These are phyloP conservation scores for Centropyge bicolor DNA, from an alignment of 2,797 vertebrate species.

Conservation along the genomic window DNA sequence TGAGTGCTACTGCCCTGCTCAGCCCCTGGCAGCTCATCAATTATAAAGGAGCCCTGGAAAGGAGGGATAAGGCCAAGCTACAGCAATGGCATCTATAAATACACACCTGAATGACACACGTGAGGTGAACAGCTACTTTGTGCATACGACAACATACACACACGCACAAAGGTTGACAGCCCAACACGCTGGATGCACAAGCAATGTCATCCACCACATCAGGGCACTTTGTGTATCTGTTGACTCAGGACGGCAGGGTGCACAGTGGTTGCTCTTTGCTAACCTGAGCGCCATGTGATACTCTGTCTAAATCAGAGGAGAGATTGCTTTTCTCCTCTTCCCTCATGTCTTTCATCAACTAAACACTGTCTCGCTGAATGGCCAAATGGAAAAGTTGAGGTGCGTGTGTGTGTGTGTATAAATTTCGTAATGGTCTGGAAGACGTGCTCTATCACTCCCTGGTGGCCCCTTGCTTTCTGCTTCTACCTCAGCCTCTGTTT, in stretches of 20 bases:
- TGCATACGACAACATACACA: conserved; percentile 34
- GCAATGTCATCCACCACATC: conserved; percentile 61
- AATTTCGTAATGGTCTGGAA: conserved; percentile 30
- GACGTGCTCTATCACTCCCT: conserved; percentile 43
- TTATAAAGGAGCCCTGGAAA: conserved; percentile 77
- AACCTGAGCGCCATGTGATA: conserved; percentile 51
- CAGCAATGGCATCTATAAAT: conserved; percentile 81
- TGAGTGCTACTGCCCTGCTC: conserved; percentile 55
- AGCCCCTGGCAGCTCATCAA: conserved; percentile 80
- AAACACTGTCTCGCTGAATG: conserved; percentile 36
- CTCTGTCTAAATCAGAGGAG: conserved; percentile 55
- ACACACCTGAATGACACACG: conserved; percentile 74
- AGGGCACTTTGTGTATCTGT: conserved; percentile 58
- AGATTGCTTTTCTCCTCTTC: conserved; percentile 42
- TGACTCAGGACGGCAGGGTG: conserved; percentile 41
- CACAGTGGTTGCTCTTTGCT: conserved; percentile 36
- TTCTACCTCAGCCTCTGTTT: conserved; percentile 23
- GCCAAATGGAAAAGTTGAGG: conserved; percentile 52
- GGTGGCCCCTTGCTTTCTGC: conserved; percentile 12
- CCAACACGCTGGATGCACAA: conserved; percentile 17
- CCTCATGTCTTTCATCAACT: conserved; percentile 54
- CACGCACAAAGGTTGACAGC: conserved; percentile 32
- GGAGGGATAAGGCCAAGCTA: conserved; percentile 67
- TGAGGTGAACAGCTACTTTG: conserved; percentile 73
- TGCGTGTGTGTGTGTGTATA: conserved; percentile 1